Percentiles rank a stretch among this genome's conserved stretches.
Conservation (phyloP, 2,888 invertebrate genomes). For the Criorhina ranunculi region DNA sequence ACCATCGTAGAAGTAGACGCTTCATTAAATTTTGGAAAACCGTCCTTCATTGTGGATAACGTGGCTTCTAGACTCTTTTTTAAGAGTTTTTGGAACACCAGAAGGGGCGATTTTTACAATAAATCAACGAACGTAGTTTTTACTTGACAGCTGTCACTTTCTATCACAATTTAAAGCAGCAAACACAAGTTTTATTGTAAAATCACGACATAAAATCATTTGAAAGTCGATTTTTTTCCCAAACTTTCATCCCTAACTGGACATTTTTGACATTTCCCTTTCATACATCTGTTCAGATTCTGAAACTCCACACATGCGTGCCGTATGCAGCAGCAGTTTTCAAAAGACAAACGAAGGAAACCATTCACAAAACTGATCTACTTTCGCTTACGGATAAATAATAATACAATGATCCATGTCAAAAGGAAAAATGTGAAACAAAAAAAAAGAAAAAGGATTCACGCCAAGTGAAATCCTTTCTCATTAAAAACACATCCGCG, state of each 20-base stretch:
- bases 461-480: constrained; percentile 76
- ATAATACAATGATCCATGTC: constrained; percentile 41
- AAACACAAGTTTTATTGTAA: no score
- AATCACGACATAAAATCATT: neutral
- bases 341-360: neutral
- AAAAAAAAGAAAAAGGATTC: constrained; percentile 63
- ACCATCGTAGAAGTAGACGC: no score
- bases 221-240: neutral
- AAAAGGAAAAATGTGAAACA: constrained; percentile 23
- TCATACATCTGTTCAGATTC: constrained; percentile 6
- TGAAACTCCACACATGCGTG: constrained; percentile 39
- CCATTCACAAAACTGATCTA: constrained; percentile 39
- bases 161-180: no score
- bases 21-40: no score
- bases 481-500: constrained; percentile 71
- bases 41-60: no score
- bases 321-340: constrained; percentile 26
- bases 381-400: constrained; percentile 25
- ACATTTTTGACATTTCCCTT: constrained; percentile 19
- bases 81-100: no score
- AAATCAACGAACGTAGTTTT: no score
- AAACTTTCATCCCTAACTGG: neutral
- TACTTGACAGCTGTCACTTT: no score
- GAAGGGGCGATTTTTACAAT: no score
- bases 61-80: no score